phyloP scores from a whole-genome alignment of 2,113 vertebrate species.

The Caranx melampygus region DNA sequence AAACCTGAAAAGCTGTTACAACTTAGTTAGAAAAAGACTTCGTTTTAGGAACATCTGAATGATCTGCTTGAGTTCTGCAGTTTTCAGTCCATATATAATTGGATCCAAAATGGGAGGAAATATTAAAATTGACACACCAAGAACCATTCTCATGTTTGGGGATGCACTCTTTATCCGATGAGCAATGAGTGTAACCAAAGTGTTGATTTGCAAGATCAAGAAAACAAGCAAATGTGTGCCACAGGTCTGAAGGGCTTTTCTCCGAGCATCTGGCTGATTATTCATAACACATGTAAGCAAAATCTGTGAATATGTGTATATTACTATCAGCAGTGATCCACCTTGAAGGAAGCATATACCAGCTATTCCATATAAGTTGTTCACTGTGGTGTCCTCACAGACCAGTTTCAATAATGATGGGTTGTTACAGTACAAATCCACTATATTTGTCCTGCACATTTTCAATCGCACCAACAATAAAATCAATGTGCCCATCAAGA shows the following conservation, averaged over 20 bases:
- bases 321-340: conserved; percentile 34
- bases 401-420: conserved; percentile 65
- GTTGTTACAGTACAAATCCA: conserved; percentile 78
- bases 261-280: conserved; percentile 46
- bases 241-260: conserved; percentile 78
- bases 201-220: conserved; percentile 67
- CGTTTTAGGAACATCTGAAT: conserved; percentile 42
- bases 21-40: background rate
- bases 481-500: background rate
- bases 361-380: conserved; percentile 69
- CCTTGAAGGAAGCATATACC: background rate
- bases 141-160: conserved; percentile 50
- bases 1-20: conserved; percentile 2
- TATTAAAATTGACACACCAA: conserved; percentile 67
- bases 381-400: conserved; percentile 66
- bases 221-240: conserved; percentile 72
- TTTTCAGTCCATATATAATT: conserved; percentile 76
- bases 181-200: conserved; percentile 37
- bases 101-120: conserved; percentile 77
- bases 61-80: conserved; percentile 59
- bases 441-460: conserved; percentile 67
- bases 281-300: conserved; percentile 62
- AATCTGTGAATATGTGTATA: conserved; percentile 75
- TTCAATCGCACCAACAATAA: conserved; percentile 30
- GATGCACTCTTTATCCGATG: conserved; percentile 55